Evolutionary conservation across 2,888 invertebrate genomes (phyloP).

Genomic region (Micropterix aruncella): DNA sequence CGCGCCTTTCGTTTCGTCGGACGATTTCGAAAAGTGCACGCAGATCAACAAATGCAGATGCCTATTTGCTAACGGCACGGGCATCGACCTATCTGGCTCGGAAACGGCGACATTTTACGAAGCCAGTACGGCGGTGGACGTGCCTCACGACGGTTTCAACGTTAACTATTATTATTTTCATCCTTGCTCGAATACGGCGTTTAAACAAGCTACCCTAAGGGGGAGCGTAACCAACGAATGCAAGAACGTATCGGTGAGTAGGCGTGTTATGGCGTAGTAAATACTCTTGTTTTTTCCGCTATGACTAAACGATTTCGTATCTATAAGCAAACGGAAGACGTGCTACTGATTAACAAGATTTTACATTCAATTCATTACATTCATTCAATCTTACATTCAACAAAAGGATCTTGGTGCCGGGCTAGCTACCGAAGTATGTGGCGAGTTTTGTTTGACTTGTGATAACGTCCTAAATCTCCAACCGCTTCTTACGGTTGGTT

Average conservation of each 20-base stretch:
- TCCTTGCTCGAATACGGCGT: conserved; percentile 23
- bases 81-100: conserved; percentile 27
- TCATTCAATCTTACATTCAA: too few species aligned
- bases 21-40: conserved; percentile 22
- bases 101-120: conserved; percentile 20
- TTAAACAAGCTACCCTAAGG: conserved; percentile 11
- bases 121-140: conserved; percentile 19
- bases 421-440: too few species aligned
- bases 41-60: conserved; percentile 27
- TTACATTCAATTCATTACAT: too few species aligned
- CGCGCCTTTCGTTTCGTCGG: conserved; percentile 13
- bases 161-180: conserved; percentile 27
- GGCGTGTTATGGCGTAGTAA: too few species aligned
- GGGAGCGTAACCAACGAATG: conserved; percentile 17
- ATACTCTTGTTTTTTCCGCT: too few species aligned
- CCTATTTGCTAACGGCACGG: conserved; percentile 33
- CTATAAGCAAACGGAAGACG: too few species aligned
- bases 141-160: conserved; percentile 17
- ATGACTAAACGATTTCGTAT: too few species aligned
- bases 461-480: too few species aligned
- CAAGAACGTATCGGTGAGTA: conserved; percentile 8
- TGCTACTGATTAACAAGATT: too few species aligned
- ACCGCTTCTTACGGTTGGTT: too few species aligned
- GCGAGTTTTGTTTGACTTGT: too few species aligned
- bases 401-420: too few species aligned